Conservation (phyloP, 2,113 vertebrate genomes). For the Cinclus cinclus region DNA sequence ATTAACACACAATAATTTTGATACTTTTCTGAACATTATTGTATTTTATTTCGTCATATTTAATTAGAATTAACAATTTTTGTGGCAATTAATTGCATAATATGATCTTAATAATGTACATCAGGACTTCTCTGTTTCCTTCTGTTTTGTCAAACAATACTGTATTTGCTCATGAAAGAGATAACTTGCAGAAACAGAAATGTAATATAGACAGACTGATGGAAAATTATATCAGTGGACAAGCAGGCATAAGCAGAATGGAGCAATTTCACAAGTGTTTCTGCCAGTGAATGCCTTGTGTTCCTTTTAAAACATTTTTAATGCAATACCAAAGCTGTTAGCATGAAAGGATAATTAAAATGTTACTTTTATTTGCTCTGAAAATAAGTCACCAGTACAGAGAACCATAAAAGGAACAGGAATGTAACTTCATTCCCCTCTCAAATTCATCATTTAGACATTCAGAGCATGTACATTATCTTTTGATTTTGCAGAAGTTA, state of each 20-base stretch:
- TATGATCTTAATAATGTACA: background rate
- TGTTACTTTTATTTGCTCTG: conserved; percentile 28
- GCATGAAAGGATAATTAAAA: conserved; percentile 2
- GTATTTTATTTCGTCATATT: background rate
- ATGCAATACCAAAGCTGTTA: conserved; percentile 18
- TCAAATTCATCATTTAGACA: background rate
- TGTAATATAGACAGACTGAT: background rate
- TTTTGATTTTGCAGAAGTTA: conserved; percentile 2
- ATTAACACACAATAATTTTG: background rate
- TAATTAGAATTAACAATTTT: background rate
- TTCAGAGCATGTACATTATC: background rate
- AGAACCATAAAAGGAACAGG: conserved; percentile 52
- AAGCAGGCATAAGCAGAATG: background rate
- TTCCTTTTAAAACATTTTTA: conserved; percentile 5
- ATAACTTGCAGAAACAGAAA: background rate
- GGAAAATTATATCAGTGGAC: background rate
- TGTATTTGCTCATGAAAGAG: background rate
- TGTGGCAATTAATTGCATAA: background rate
- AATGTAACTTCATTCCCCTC: background rate
- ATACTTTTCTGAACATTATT: background rate
- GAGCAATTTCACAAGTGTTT: background rate
- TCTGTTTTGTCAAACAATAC: background rate
- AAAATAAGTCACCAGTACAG: background rate
- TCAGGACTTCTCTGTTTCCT: background rate
- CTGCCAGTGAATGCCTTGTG: conserved; percentile 8